Base-by-base conservation (phyloP, 2,113 vertebrate genomes). In the Alaudala cheleensis region DNA sequence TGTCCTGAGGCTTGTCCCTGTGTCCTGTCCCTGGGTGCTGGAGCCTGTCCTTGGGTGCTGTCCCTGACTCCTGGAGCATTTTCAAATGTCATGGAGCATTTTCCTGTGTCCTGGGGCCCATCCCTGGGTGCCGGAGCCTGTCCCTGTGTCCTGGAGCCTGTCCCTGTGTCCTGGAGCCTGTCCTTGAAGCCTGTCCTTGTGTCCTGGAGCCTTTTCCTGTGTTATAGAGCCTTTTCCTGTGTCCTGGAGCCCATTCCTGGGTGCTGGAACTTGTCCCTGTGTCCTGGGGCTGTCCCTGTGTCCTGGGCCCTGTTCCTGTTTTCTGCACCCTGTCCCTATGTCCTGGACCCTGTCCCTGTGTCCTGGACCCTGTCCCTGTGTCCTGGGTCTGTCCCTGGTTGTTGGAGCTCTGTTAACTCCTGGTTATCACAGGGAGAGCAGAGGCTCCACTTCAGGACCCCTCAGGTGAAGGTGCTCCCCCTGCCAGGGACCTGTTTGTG, bases 41-140 rank as follows among this genome's bases (percentile, higher is more conserved):
- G 34, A 1, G 16, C 18, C 28, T 50, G 5, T 51, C 8, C 40
- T 3, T 37, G 14, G 47, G 7, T 47, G 47, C 37, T 37, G 37
- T 37, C 37, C 37, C 37, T 37, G 37, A 10, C 37, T 37, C 37
- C 37, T 37, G 37, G 37, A 37, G 37, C 37, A 37, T 37, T 37
- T 37, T 37, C 37, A 37, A 9, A 37, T 5, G 21, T 31, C 10
- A 5, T 53, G 20, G 28, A 2, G 23, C 29, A 19, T 64, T 2
- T 44, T 2, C 33, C 18, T 10, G 3, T 11, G 17, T 9, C 21
- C 9, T 44, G 29, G 6, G 0, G 9, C 16, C 8, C 18, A 4
- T 70, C 9, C 20, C 47, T 15, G 2, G 21, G 25, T 23, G 7
- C 2, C 28, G 18, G 25, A 0, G 3, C 10, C 9, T 44, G 4